These are phyloP conservation scores for Amitus sp. DNA, from an alignment of 2,888 invertebrate species.

Conservation along the genomic window DNA sequence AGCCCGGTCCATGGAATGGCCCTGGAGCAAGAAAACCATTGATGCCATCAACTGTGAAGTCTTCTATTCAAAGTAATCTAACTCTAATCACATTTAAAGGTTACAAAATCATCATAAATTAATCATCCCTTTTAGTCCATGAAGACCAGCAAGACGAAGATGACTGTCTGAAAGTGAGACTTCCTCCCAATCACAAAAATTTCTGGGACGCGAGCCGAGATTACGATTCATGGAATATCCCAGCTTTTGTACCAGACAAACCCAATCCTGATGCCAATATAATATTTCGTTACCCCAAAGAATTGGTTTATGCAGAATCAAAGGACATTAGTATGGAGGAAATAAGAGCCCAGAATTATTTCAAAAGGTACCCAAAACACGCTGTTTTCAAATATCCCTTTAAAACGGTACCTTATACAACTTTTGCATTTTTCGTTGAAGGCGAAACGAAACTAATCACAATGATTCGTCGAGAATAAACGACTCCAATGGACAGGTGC, in stretches of 20 bases:
- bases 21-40: constrained; percentile 61
- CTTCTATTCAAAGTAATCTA: constrained; percentile 67
- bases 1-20: constrained; percentile 77
- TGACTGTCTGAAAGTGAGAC: constrained; percentile 49
- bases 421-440: constrained; percentile 11
- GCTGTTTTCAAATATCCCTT: too few species aligned
- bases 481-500: too few species aligned
- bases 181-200: constrained; percentile 57
- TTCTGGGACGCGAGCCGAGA: constrained; percentile 58
- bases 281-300: constrained; percentile 60
- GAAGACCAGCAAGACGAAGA: constrained; percentile 68
- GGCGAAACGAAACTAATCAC: too few species aligned
- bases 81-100: constrained; percentile 1
- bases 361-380: constrained; percentile 49
- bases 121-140: constrained; percentile 74
- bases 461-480: too few species aligned
- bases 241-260: constrained; percentile 54
- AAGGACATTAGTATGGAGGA: constrained; percentile 84
- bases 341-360: constrained; percentile 73
- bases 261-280: constrained; percentile 53
- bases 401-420: background rate
- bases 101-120: constrained; percentile 2
- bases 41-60: constrained; percentile 53
- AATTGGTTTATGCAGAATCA: constrained; percentile 70
- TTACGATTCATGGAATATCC: constrained; percentile 55